A percentile compares a stretch with the other conserved stretches of the same genome.
Conservation (phyloP, 2,888 invertebrate genomes). For the Psylliodes chrysocephalus region DNA sequence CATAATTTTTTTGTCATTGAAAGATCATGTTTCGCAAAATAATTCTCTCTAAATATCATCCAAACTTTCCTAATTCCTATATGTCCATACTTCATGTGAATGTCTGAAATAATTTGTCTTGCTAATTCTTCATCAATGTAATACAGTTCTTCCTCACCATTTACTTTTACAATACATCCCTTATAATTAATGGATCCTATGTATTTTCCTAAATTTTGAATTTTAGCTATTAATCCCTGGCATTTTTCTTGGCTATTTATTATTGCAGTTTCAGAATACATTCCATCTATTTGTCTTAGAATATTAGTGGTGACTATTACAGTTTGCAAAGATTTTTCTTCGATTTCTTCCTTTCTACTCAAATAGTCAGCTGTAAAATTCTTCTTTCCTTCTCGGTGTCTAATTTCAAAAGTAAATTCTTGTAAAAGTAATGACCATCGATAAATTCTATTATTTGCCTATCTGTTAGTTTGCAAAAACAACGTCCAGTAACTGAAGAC, state of each 20-base stretch:
- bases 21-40: conserved; percentile 4
- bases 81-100: conserved; percentile 7
- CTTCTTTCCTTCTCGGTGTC: no score
- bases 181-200: not conserved
- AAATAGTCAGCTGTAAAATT: no score
- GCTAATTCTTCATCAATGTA: not conserved
- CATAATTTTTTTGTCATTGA: not conserved
- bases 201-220: no score
- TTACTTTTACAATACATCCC: not conserved
- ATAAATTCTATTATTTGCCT: no score
- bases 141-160: not conserved
- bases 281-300: not conserved
- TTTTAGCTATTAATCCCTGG: not conserved
- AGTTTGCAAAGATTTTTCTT: not conserved
- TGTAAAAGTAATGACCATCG: no score
- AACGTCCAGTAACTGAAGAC: no score
- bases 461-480: no score
- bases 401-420: no score
- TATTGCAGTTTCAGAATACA: not conserved
- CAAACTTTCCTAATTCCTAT: no score
- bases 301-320: not conserved
- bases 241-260: not conserved
- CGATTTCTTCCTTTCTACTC: conserved; percentile 9
- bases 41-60: conserved; percentile 16
- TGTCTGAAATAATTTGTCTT: not conserved